Evolutionary conservation across 2,797 vertebrate species (phyloP), one percentile per base, ranked within the genome.

Genomic region (Heterohyrax brucei): DNA sequence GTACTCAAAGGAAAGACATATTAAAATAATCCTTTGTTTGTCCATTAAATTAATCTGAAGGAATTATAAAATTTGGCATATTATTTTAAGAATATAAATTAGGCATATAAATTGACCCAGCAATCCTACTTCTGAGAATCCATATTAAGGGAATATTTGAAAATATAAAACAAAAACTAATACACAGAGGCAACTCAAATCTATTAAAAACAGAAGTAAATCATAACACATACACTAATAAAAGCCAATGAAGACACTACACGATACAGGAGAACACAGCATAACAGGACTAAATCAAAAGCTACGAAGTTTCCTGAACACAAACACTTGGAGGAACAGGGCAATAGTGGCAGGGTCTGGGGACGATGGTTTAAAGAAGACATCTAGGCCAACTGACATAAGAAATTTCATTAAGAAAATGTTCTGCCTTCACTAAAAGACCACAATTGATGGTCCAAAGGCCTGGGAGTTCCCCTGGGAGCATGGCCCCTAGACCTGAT

Each of bases 61-160:
- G 53, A 79, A 73, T 73, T 66, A 64, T 70, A 92, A 92, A 68
- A 59, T 79, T 46, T 85, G n/a, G 7, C n/a, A 87, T 53, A 26
- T 12, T 84, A 84, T 50, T 83, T 82, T 14, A 66, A 73, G 46
- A 91, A 39, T 72, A 78, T 72, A 70, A 91, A 83, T 73, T 13
- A 88, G 50, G 33, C 21, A 83, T 82, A 64, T 68, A 10, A 14
- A 88, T 77, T 82, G 66, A 83, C 48, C 68, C 19, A 87, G n/a
- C 53, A 76, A 87, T 56, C 81, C 44, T 1, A 83, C 8, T 73
- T 77, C n/a, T 78, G 7, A 50, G 28, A 33, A 22, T 59, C 28
- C 73, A 62, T 14, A 4, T 13, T 61, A 88, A 95, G 26, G 16
- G 91, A 87, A 77, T 80, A 77, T 62, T 87, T 62, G 16, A 72